Conservation (phyloP, 2,888 invertebrate species). For the Hyposoter didymator region DNA sequence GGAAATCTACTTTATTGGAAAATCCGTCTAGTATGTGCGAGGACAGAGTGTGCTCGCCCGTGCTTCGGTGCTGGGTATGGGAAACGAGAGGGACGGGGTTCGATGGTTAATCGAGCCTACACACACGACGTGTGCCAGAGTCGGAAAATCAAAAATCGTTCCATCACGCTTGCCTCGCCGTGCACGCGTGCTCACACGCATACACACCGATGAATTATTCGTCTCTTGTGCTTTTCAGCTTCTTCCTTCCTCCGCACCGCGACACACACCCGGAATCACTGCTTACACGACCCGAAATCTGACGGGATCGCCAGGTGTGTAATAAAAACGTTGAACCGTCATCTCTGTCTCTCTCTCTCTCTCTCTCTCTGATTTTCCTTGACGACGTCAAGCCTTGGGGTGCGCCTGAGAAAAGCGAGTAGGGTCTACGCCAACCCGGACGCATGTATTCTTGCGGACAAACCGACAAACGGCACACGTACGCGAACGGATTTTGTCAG, state of each 20-base stretch:
- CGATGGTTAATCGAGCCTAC: constrained; percentile 68
- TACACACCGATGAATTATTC: constrained; percentile 10
- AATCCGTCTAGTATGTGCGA: constrained; percentile 41
- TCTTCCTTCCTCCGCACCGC: constrained; percentile 61
- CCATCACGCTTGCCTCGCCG: constrained; percentile 50
- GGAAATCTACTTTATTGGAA: constrained; percentile 66
- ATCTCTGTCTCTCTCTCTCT: constrained; percentile 17
- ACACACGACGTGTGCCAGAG: constrained; percentile 65
- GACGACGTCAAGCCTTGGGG: constrained; percentile 33
- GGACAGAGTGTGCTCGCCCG: constrained; percentile 29
- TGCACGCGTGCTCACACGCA: constrained; percentile 8
- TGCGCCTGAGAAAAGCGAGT: constrained; percentile 39
- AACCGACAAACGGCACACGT: constrained; percentile 18
- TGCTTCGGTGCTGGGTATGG: background rate
- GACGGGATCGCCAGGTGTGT: constrained; percentile 66
- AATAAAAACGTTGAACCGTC: constrained; percentile 64
- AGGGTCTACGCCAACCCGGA: constrained; percentile 19
- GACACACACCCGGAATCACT: constrained; percentile 47
- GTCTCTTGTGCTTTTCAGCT: constrained; percentile 43
- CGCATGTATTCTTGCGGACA: constrained; percentile 23
- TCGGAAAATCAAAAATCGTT: constrained; percentile 70
- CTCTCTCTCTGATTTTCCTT: constrained; percentile 51
- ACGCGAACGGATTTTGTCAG: constrained; percentile 49
- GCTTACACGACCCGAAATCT: constrained; percentile 60
- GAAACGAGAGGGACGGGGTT: constrained; percentile 8